Percentiles rank a stretch among this genome's conserved stretches.
Conservation (phyloP, 2,797 vertebrate species). For the Limnodromus scolopaceus region DNA sequence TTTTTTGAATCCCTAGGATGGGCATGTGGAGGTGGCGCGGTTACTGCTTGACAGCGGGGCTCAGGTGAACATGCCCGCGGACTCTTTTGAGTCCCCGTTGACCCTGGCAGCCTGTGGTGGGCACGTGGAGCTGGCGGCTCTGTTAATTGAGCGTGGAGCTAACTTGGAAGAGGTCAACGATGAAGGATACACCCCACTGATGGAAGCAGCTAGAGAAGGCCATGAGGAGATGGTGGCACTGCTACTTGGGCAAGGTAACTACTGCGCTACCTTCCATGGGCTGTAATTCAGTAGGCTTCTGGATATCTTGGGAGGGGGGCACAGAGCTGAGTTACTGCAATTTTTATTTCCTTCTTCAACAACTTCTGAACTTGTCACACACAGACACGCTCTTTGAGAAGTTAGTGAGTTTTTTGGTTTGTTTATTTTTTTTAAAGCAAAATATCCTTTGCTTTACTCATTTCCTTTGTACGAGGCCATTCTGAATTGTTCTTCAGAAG, state of each 20-base stretch:
- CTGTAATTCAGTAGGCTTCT: neutral
- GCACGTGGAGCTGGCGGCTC: constrained; percentile 83
- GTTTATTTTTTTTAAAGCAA: no score
- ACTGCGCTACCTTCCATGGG: fast-evolving
- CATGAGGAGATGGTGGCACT: constrained; percentile 87
- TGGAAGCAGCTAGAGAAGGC: constrained; percentile 86
- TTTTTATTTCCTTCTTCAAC: neutral
- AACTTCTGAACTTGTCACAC: neutral
- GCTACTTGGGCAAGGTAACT: constrained; percentile 83
- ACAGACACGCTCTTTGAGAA: neutral
- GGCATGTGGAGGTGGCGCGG: constrained; percentile 84
- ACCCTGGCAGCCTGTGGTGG: constrained; percentile 85
- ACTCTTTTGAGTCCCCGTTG: constrained; percentile 84
- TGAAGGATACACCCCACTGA: constrained; percentile 84
- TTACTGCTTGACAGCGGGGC: constrained; percentile 85
- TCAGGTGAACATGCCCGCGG: constrained; percentile 86
- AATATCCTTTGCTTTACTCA: fast-evolving
- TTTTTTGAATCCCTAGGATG: constrained; percentile 72
- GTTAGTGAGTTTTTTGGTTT: no score
- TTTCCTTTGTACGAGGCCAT: neutral
- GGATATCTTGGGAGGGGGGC: fast-evolving
- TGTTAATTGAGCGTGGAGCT: constrained; percentile 84
- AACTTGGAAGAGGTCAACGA: constrained; percentile 86
- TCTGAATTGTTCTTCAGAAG: neutral
- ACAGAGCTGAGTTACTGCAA: fast-evolving